Evolutionary conservation across 2,888 invertebrate species (phyloP).

Genomic region (Julus scanicus): DNA sequence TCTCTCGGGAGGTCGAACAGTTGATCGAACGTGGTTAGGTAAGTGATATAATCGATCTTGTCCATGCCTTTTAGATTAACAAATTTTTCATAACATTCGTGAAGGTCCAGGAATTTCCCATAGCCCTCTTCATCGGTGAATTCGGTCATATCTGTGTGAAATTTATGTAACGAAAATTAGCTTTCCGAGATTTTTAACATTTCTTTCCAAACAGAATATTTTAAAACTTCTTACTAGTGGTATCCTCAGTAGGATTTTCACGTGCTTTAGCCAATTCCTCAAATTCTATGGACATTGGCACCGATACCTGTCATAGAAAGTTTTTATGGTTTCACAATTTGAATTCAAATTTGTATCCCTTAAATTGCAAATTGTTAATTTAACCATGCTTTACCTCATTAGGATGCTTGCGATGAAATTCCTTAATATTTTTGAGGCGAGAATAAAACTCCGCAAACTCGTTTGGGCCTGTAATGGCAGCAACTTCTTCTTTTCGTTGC

Average conservation of each 20-base stretch:
- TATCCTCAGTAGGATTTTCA: slow-evolving; percentile 89
- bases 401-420: slow-evolving; percentile 95
- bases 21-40: slow-evolving; percentile 92
- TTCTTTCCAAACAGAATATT: too few species aligned
- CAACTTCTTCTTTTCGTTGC: slow-evolving; percentile 92
- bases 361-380: background rate
- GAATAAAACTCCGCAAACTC: slow-evolving; percentile 98
- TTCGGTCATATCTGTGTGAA: slow-evolving; percentile 78
- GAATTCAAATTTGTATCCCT: background rate
- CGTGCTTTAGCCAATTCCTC: slow-evolving; percentile 90
- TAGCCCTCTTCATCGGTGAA: slow-evolving; percentile 99
- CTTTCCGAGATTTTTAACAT: background rate
- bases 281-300: slow-evolving; percentile 98
- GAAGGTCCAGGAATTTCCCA: slow-evolving; percentile 96
- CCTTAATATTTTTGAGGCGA: slow-evolving; percentile 92
- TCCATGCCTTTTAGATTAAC: slow-evolving; percentile 97
- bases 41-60: slow-evolving; percentile 91
- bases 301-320: slow-evolving; percentile 76
- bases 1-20: slow-evolving; percentile 91
- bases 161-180: slow-evolving; percentile 32
- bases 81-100: slow-evolving; percentile 95
- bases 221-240: slow-evolving; percentile 72
- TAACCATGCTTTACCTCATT: slow-evolving; percentile 77
- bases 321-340: background rate
- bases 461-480: slow-evolving; percentile 95